These are phyloP conservation scores for Morbakka virulenta DNA, from an alignment of 30 jellyfish, hydroid and myxozoan genomes.

Conservation along the genomic window DNA sequence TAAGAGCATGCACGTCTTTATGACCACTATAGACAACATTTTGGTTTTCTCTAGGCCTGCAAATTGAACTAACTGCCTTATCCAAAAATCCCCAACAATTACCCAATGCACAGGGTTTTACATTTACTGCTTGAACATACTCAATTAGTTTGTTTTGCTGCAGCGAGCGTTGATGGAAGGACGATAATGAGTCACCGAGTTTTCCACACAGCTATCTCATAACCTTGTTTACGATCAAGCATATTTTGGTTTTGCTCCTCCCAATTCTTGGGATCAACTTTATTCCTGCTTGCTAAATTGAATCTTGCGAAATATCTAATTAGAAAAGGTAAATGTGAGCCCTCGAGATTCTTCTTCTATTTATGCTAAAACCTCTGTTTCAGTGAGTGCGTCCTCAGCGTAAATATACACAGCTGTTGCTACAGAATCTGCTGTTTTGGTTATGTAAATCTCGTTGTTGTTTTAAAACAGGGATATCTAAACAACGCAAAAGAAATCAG, in stretches of 20 bases:
- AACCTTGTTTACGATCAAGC: constrained; percentile 53
- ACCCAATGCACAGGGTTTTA: constrained; percentile 29
- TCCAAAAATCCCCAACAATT: background rate
- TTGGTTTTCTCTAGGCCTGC: background rate
- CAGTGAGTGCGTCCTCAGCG: too few species aligned
- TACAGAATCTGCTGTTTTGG: too few species aligned
- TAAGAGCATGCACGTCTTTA: background rate
- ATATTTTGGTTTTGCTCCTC: constrained; percentile 26
- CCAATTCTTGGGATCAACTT: constrained; percentile 64
- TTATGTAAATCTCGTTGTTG: too few species aligned
- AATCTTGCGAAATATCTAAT: too few species aligned
- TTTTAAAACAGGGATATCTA: too few species aligned
- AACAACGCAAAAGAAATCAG: too few species aligned
- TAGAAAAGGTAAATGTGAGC: too few species aligned
- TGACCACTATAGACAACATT: background rate
- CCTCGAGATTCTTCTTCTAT: too few species aligned
- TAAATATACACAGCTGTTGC: too few species aligned
- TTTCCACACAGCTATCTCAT: constrained; percentile 14
- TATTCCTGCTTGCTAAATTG: too few species aligned
- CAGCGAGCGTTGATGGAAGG: constrained; percentile 58
- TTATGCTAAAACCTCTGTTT: too few species aligned
- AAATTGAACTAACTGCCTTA: background rate
- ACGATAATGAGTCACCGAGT: constrained; percentile 14
- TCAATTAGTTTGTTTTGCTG: constrained; percentile 39
- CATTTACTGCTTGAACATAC: too few species aligned